Evolutionary conservation across 2,888 invertebrate genomes (phyloP).

Genomic region (Epsilonema sp.): DNA sequence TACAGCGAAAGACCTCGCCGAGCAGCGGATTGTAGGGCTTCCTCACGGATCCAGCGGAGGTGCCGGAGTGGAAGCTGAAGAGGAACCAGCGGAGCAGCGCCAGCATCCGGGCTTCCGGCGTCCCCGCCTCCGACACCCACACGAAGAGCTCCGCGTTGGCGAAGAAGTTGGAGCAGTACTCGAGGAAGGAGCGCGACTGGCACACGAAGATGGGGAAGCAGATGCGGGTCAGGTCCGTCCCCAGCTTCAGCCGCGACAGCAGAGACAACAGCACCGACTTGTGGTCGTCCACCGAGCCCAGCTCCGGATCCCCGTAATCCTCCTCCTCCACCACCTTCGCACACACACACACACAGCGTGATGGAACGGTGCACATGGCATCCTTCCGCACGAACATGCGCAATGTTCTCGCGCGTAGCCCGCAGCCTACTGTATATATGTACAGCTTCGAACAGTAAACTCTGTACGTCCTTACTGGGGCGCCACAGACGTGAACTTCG

Average conservation of each 20-base stretch:
- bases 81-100: constrained; percentile 37
- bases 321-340: background rate
- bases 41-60: constrained; percentile 23
- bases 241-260: constrained; percentile 36
- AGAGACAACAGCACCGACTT: constrained; percentile 35
- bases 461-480: too few species aligned
- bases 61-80: constrained; percentile 35
- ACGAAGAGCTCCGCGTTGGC: constrained; percentile 35
- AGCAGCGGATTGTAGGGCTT: constrained; percentile 40
- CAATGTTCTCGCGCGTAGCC: too few species aligned
- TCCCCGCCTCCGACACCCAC: constrained; percentile 19
- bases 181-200: constrained; percentile 35
- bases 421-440: too few species aligned
- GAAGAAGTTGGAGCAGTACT: constrained; percentile 37
- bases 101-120: constrained; percentile 31
- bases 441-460: too few species aligned
- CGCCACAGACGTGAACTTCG: too few species aligned
- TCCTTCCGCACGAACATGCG: too few species aligned
- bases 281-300: constrained; percentile 32
- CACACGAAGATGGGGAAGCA: constrained; percentile 35
- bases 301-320: constrained; percentile 23
- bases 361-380: too few species aligned
- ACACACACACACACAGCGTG: too few species aligned
- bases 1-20: constrained; percentile 39
- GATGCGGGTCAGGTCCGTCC: constrained; percentile 38